Conservation (phyloP, 2,888 invertebrate species). For the Plusia festucae region DNA sequence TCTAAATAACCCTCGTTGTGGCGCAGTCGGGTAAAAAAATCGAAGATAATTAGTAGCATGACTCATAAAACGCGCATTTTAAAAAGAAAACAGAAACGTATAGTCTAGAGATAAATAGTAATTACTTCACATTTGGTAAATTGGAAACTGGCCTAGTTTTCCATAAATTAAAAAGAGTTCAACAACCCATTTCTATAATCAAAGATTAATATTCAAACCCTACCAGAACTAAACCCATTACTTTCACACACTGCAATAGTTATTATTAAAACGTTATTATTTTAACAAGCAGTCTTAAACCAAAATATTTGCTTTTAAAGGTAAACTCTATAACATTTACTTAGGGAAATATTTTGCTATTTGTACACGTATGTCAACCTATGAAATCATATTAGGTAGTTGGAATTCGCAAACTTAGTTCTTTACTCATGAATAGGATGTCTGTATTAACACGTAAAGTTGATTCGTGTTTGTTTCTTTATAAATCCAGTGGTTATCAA, state of each 20-base stretch:
- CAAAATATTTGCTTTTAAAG: slow-evolving; percentile 5
- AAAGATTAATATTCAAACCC: neutral
- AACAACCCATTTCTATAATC: neutral
- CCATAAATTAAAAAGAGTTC: neutral
- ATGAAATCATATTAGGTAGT: slow-evolving; percentile 34
- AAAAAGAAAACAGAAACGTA: too few species aligned
- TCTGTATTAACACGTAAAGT: slow-evolving; percentile 28
- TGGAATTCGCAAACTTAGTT: slow-evolving; percentile 19
- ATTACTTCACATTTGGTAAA: too few species aligned
- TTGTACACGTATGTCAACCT: slow-evolving; percentile 22
- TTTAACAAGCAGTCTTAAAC: neutral
- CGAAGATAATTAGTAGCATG: too few species aligned
- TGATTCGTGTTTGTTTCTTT: slow-evolving; percentile 28
- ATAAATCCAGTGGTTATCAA: slow-evolving; percentile 24
- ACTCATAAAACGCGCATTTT: too few species aligned
- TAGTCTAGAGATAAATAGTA: too few species aligned
- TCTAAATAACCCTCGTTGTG: too few species aligned
- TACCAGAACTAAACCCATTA: neutral
- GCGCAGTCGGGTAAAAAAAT: too few species aligned
- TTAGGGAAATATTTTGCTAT: slow-evolving; percentile 21
- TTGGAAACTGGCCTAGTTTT: neutral
- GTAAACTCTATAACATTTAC: slow-evolving; percentile 13
- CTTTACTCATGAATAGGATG: slow-evolving; percentile 27
- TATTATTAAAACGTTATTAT: slow-evolving; percentile 7
- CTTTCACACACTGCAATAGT: neutral